These are phyloP conservation scores for Microplitis mediator DNA, from an alignment of 1,140 invertebrate species.

Conservation along the genomic window DNA sequence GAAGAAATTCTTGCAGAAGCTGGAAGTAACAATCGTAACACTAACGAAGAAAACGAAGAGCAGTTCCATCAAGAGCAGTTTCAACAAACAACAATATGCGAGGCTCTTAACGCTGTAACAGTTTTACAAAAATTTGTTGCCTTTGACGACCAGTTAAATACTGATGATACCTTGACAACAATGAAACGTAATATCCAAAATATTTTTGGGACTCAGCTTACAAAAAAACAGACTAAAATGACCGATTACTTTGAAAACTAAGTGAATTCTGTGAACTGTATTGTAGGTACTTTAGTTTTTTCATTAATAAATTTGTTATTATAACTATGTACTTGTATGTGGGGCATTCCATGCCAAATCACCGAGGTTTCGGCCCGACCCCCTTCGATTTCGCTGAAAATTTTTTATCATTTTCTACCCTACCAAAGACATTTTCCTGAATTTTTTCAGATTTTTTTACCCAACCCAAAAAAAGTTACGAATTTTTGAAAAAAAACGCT, in stretches of 20 bases:
- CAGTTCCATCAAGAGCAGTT: neutral
- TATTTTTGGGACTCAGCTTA: neutral
- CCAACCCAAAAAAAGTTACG: too few relatives aligned
- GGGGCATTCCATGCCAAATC: too few relatives aligned
- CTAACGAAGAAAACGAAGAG: neutral
- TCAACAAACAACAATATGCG: neutral
- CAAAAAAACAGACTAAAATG: neutral
- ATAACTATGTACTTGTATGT: too few relatives aligned
- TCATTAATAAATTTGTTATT: too few relatives aligned
- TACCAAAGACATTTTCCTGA: too few relatives aligned
- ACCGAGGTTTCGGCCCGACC: too few relatives aligned
- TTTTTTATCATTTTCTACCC: too few relatives aligned
- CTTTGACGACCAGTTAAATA: neutral
- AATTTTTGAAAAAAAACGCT: too few relatives aligned
- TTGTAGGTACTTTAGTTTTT: neutral
- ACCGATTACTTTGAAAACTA: neutral
- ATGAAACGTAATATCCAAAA: neutral
- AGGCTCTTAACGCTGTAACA: neutral
- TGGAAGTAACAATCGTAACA: neutral
- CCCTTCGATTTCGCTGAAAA: too few relatives aligned
- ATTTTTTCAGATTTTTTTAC: too few relatives aligned
- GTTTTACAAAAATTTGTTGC: neutral
- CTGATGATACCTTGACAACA: constrained; percentile 1
- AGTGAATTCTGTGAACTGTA: neutral
- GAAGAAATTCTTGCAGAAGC: neutral